Evolutionary conservation across 2,113 vertebrate species (phyloP), one percentile per base, ranked within the genome.

Genomic region (Ammodytes marinus): DNA sequence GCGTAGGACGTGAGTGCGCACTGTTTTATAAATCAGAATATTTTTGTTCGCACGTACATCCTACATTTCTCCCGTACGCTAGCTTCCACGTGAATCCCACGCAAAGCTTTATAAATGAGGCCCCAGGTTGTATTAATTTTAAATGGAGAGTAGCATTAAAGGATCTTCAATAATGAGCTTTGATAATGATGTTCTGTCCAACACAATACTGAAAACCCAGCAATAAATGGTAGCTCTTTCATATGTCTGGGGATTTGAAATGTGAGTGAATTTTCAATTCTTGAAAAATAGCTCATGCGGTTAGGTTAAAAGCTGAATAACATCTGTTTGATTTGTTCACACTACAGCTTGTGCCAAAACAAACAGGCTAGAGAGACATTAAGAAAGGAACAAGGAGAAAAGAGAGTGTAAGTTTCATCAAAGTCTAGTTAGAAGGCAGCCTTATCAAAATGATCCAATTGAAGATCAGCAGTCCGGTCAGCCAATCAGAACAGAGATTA

Each of bases 401-500:
- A 65, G 37, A 67, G 1, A 19, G 55, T 9, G 52, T 71, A 78
- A 75, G 43, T 82, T 86, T 68, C 52, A 35, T 39, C 47, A 66
- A 8, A 76, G 69, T 71, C 2, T 70, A 67, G 69, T 69, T 74
- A 40, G 66, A 76, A 57, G 63, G 67, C 52, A 39, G 63, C 45
- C 47, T 83, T 69, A 86, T 89, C 47, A 0, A 50, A 88, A 80
- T 4, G 19, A 76, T 85, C 46, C 15, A 27, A 80, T 89, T 77
- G 55, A 50, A 90, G 79, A 85, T 88, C 69, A 78, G 77, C 65
- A 79, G 67, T 65, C 64, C 14, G 0, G 40, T 27, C 75, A 76
- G 40, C 71, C 80, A 88, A 73, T 90, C 78, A 69, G 45, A 82
- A 68, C 49, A 40, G 55, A 85, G 85, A 90, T 86, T 81, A 81